phyloP scores from a whole-genome alignment of 2,797 vertebrate genomes.

The Gymnopithys bicolor region DNA sequence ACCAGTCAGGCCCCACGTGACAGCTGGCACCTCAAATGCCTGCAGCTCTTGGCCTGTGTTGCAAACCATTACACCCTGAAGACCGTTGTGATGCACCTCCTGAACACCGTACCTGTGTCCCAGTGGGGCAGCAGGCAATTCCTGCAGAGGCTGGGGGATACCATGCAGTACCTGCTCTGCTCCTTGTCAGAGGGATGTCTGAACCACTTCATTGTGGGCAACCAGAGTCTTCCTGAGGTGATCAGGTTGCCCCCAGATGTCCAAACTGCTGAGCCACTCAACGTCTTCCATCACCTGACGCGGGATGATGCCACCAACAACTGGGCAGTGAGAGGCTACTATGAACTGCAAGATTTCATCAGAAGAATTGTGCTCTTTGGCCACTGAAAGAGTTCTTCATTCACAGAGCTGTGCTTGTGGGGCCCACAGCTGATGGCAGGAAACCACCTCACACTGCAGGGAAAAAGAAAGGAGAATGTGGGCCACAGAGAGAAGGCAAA shows the following conservation, averaged over 20 bases:
- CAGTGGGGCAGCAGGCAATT: too few relatives aligned
- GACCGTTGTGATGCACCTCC: background rate
- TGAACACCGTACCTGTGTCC: background rate
- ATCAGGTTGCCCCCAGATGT: background rate
- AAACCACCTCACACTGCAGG: too few relatives aligned
- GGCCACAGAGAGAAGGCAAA: background rate
- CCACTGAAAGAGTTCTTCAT: background rate
- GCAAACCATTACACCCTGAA: background rate
- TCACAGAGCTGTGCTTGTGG: background rate
- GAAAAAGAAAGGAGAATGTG: background rate
- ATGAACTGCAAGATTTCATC: too few relatives aligned
- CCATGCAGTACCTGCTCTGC: background rate
- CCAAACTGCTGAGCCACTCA: background rate
- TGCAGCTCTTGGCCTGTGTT: background rate
- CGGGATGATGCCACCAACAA: background rate
- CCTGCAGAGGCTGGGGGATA: too few relatives aligned
- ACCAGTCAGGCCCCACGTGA: background rate
- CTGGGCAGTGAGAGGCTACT: background rate
- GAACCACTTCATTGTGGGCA: background rate
- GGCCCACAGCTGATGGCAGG: too few relatives aligned
- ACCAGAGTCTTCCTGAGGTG: background rate
- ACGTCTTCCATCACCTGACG: background rate
- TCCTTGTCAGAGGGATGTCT: background rate
- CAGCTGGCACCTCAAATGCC: background rate
- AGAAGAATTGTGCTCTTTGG: background rate